These are phyloP conservation scores for fruit fly (Drosophila melanogaster) DNA, from an alignment of 1,140 invertebrate species.

Conservation along the genomic window DNA sequence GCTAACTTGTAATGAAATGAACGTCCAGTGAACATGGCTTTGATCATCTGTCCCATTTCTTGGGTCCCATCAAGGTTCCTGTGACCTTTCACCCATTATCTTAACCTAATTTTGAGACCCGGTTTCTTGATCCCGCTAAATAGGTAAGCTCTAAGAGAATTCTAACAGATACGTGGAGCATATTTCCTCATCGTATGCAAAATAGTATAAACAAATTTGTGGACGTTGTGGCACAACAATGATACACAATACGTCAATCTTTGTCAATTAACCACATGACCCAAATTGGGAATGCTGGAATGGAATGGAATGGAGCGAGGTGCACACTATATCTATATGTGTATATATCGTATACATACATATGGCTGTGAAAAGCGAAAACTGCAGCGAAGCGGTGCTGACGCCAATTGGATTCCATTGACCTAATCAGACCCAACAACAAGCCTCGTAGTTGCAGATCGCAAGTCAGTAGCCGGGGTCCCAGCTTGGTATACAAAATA, in stretches of 20 bases:
- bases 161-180: slow-evolving; percentile 44
- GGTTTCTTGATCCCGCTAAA: slow-evolving; percentile 31
- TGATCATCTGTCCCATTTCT: slow-evolving; percentile 1
- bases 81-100: slow-evolving; percentile 30
- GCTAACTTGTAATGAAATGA: slow-evolving; percentile 48
- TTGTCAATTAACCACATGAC: slow-evolving; percentile 80
- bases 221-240: slow-evolving; percentile 57
- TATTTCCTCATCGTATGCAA: slow-evolving; percentile 79
- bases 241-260: slow-evolving; percentile 80
- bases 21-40: slow-evolving; percentile 27
- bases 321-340: slow-evolving; percentile 5
- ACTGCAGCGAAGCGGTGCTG: slow-evolving; percentile 52
- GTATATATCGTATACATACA: slow-evolving; percentile 13
- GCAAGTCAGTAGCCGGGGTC: slow-evolving; percentile 40
- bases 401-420: slow-evolving; percentile 79
- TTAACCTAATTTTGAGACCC: slow-evolving; percentile 20
- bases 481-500: slow-evolving; percentile 35
- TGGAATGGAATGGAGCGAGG: slow-evolving; percentile 23
- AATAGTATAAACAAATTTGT: slow-evolving; percentile 68
- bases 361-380: slow-evolving; percentile 38
- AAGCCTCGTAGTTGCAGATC: slow-evolving; percentile 29
- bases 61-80: slow-evolving; percentile 36
- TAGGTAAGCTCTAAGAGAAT: background rate
- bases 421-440: slow-evolving; percentile 68
- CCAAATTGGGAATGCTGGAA: slow-evolving; percentile 66